A percentile compares a stretch with the other conserved stretches of the same genome.
Evolutionary conservation across 2,797 vertebrate genomes (phyloP).

Genomic region (Meda fulgida): DNA sequence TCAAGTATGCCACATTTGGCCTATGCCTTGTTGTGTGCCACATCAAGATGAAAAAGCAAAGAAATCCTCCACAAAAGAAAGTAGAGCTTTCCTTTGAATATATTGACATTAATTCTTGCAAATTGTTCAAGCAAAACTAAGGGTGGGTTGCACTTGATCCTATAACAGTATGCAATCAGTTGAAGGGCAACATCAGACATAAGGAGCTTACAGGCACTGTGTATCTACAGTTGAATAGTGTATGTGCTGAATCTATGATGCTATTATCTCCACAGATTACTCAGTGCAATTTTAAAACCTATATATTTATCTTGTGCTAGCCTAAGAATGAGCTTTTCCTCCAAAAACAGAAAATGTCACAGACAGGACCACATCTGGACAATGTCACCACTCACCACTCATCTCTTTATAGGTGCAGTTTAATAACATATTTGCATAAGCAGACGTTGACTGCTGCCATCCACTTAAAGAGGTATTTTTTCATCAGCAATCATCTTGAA

Average conservation of each 20-base stretch:
- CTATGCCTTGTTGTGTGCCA: not conserved
- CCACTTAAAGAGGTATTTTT: not conserved
- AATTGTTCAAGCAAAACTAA: not conserved
- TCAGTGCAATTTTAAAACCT: constrained; percentile 11
- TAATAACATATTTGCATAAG: not conserved
- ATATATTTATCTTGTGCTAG: too few species aligned
- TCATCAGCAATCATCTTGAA: constrained; percentile 22
- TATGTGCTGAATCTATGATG: constrained; percentile 8
- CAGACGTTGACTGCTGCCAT: constrained; percentile 1
- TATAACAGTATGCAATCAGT: constrained; percentile 1
- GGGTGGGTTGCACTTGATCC: not conserved
- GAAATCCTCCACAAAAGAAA: not conserved
- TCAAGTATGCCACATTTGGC: not conserved
- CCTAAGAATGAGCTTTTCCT: not conserved
- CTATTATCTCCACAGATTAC: not conserved
- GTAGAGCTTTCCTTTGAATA: not conserved
- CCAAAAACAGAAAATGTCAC: not conserved
- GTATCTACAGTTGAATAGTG: not conserved
- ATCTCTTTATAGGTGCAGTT: constrained; percentile 10
- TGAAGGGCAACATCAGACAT: not conserved
- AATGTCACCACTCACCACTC: constrained; percentile 11
- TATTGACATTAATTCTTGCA: not conserved
- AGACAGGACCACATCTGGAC: constrained; percentile 20
- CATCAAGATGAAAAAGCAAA: not conserved
- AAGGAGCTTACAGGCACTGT: constrained; percentile 3